Evolutionary conservation across 2,888 invertebrate species (phyloP).

Genomic region (Leptarthrus brevirostris): DNA sequence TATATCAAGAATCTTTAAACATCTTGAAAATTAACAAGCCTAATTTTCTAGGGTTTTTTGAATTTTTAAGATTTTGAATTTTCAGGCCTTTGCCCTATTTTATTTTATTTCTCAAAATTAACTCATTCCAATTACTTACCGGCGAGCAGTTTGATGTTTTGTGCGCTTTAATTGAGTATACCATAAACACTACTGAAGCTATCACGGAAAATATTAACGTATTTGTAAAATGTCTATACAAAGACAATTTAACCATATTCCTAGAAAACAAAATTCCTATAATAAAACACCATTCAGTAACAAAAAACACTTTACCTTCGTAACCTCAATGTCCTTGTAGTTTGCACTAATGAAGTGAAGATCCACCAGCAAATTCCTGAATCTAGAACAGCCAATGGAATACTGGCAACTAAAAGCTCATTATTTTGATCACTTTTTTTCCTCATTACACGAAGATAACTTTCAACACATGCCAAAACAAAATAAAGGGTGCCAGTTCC

Average conservation of each 20-base stretch:
- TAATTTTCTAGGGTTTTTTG: too few relatives aligned
- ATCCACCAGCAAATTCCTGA: slow-evolving; percentile 96
- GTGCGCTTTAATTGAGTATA: slow-evolving; percentile 89
- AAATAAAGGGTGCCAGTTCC: slow-evolving; percentile 87
- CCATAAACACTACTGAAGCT: slow-evolving; percentile 92
- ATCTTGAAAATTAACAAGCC: too few relatives aligned
- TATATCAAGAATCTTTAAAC: too few relatives aligned
- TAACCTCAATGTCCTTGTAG: slow-evolving; percentile 87
- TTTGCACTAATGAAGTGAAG: slow-evolving; percentile 86
- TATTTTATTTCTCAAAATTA: too few relatives aligned
- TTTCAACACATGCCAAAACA: slow-evolving; percentile 85
- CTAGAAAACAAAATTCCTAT: slow-evolving; percentile 67
- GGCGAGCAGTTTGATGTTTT: slow-evolving; percentile 80
- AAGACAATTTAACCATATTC: slow-evolving; percentile 88
- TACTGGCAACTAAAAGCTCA: slow-evolving; percentile 78
- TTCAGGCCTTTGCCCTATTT: too few relatives aligned
- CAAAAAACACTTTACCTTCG: slow-evolving; percentile 70
- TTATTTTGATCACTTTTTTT: slow-evolving; percentile 74
- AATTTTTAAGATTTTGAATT: too few relatives aligned
- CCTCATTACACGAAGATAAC: slow-evolving; percentile 80
- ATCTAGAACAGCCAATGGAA: slow-evolving; percentile 88
- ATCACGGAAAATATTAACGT: slow-evolving; percentile 91
- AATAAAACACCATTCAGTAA: neutral
- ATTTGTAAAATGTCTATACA: slow-evolving; percentile 95
- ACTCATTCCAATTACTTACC: slow-evolving; percentile 69